Evolutionary conservation across 2,888 invertebrate genomes (phyloP).

Genomic region (Latrodectus hesperus): DNA sequence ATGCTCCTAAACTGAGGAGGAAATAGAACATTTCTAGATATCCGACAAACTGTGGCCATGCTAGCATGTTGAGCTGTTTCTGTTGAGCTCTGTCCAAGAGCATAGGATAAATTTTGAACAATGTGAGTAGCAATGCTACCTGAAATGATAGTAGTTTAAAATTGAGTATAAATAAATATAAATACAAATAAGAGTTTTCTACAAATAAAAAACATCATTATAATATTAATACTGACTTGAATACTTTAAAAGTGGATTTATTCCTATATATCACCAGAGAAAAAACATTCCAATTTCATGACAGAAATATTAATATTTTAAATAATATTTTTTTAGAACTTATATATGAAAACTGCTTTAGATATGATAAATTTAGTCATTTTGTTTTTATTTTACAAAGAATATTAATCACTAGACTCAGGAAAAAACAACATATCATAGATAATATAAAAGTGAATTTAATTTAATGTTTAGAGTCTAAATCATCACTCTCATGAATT

Average conservation of each 20-base stretch:
- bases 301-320: too few relatives aligned
- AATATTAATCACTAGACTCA: too few relatives aligned
- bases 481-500: too few relatives aligned
- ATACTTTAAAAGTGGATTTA: background rate
- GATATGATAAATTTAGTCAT: too few relatives aligned
- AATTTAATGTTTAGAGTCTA: too few relatives aligned
- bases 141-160: conserved; percentile 64
- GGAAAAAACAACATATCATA: too few relatives aligned
- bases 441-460: too few relatives aligned
- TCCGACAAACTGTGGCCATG: conserved; percentile 94
- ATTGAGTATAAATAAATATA: background rate
- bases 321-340: too few relatives aligned
- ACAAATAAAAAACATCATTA: background rate
- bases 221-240: background rate
- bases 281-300: too few relatives aligned
- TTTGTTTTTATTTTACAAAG: too few relatives aligned
- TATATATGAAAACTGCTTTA: too few relatives aligned
- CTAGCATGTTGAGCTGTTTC: conserved; percentile 84
- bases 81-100: conserved; percentile 83
- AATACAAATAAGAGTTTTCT: background rate
- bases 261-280: too few relatives aligned
- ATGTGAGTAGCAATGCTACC: conserved; percentile 80
- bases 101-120: conserved; percentile 92
- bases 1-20: conserved; percentile 96
- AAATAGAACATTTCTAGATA: conserved; percentile 92